Percentiles rank a stretch among this genome's conserved stretches.
phyloP scores from a whole-genome alignment of 2,888 invertebrate genomes.

The Cosmorhoe ocellata region DNA sequence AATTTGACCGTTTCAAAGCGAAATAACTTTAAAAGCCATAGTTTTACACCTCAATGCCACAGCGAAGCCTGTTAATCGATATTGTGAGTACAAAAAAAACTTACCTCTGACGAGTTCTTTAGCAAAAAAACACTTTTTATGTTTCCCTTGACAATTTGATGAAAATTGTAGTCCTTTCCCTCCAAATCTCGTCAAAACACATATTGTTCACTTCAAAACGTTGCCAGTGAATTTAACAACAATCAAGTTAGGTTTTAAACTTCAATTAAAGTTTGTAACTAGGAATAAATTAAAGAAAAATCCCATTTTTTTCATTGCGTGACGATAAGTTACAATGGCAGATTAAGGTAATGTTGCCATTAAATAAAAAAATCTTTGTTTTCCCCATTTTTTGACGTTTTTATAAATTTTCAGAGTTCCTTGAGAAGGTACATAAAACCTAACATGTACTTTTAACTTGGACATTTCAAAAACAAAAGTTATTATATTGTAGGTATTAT shows the following conservation, averaged over 20 bases:
- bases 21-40: constrained; percentile 22
- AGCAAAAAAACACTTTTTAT: constrained; percentile 59
- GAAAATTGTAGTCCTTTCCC: constrained; percentile 27
- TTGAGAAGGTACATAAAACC: not conserved
- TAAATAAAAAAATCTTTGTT: constrained; percentile 22
- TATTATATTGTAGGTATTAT: too few species aligned
- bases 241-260: not conserved
- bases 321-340: constrained; percentile 35
- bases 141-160: constrained; percentile 22
- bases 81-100: constrained; percentile 55
- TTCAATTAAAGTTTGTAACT: constrained; percentile 33
- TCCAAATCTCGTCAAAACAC: constrained; percentile 26
- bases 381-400: constrained; percentile 18
- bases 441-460: not conserved
- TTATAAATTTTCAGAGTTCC: constrained; percentile 25
- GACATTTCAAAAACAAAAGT: too few species aligned
- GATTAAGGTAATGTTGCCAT: constrained; percentile 31
- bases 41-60: constrained; percentile 17
- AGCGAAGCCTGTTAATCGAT: constrained; percentile 54
- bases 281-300: constrained; percentile 45
- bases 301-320: constrained; percentile 51
- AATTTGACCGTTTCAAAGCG: constrained; percentile 25
- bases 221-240: constrained; percentile 10
- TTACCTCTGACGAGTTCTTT: constrained; percentile 49
- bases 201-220: constrained; percentile 17